Percentiles rank a stretch among this genome's conserved stretches.
Conservation (phyloP, 2,888 invertebrate species). For the Aporophyla lueneburgensis region DNA sequence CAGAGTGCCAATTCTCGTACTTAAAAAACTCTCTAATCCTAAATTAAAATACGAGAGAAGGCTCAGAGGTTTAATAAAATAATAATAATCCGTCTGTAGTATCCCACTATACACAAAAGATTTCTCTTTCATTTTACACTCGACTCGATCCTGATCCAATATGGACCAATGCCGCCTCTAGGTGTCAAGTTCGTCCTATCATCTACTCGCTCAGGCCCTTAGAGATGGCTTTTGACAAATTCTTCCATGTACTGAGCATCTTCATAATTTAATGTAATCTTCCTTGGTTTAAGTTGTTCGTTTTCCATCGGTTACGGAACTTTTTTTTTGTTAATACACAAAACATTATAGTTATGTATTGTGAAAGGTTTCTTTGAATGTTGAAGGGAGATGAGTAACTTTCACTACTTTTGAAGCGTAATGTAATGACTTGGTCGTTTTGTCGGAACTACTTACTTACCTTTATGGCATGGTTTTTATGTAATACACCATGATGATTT, state of each 20-base stretch:
- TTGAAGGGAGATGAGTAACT: slow-evolving; percentile 47
- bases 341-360: background rate
- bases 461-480: slow-evolving; percentile 12
- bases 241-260: background rate
- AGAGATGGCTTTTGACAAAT: background rate
- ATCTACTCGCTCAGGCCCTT: background rate
- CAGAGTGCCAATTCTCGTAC: too few species aligned
- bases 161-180: background rate
- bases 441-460: slow-evolving; percentile 14
- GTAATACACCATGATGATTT: background rate
- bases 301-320: background rate
- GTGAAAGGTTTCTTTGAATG: slow-evolving; percentile 35
- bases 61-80: background rate
- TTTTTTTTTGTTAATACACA: background rate
- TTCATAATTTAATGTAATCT: background rate
- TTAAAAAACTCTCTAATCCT: too few species aligned
- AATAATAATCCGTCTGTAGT: background rate
- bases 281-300: background rate
- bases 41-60: too few species aligned
- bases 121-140: background rate
- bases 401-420: slow-evolving; percentile 50
- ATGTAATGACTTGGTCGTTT: slow-evolving; percentile 47
- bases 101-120: background rate
- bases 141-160: background rate
- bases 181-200: background rate